phyloP scores from a whole-genome alignment of 2,113 vertebrate genomes.

The Cyprinodon tularosa region DNA sequence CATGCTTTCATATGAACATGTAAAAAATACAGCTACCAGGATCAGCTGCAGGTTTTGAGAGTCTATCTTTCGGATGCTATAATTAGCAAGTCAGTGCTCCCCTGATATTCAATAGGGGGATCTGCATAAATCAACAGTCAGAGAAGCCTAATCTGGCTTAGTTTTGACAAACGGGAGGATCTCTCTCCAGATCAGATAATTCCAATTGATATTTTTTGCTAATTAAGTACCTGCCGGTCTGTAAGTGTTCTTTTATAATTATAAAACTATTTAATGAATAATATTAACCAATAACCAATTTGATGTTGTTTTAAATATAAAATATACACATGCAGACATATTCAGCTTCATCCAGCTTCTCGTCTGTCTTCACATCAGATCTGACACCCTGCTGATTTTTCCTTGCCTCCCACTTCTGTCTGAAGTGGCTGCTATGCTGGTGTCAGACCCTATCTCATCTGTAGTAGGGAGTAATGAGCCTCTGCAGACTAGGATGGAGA shows the following conservation, averaged over 20 bases:
- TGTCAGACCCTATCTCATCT: conserved; percentile 39
- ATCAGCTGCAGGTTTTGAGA: conserved; percentile 30
- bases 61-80: conserved; percentile 55
- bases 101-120: conserved; percentile 64
- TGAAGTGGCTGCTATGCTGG: conserved; percentile 48
- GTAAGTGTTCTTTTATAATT: conserved; percentile 2
- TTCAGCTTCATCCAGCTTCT: conserved; percentile 21
- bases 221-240: conserved; percentile 44
- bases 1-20: conserved; percentile 37
- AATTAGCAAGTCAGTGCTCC: conserved; percentile 64
- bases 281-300: background rate
- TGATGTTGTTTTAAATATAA: conserved; percentile 1
- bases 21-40: conserved; percentile 15
- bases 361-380: conserved; percentile 34
- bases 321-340: conserved; percentile 3
- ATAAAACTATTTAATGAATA: background rate
- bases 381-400: conserved; percentile 37
- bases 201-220: conserved; percentile 47
- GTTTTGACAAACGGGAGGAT: conserved; percentile 50
- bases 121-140: conserved; percentile 65
- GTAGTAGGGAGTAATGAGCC: conserved; percentile 54
- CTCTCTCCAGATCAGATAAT: conserved; percentile 51
- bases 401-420: conserved; percentile 37
- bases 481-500: conserved; percentile 31
- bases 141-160: conserved; percentile 65